Conservation (phyloP, 2,113 vertebrate genomes). For the Cygnus atratus region DNA sequence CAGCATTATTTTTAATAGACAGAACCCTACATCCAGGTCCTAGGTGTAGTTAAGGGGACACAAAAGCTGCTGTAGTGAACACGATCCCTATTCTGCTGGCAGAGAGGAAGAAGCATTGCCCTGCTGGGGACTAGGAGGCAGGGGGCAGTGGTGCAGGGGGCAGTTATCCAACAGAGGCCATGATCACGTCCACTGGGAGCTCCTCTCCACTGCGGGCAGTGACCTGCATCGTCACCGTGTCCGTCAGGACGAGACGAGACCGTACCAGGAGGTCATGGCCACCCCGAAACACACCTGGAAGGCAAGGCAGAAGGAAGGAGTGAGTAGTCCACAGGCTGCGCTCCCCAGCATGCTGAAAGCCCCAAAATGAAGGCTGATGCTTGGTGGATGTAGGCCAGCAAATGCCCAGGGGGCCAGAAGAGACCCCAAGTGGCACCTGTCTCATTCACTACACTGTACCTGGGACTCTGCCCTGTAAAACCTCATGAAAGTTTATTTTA, state of each 20-base stretch:
- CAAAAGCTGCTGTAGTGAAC: not conserved
- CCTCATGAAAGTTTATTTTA: not conserved
- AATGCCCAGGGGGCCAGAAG: not conserved
- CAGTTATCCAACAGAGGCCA: constrained; percentile 78
- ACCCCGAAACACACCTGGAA: constrained; percentile 81
- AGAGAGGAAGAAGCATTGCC: not conserved
- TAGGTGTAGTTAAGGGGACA: not conserved
- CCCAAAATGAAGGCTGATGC: not conserved
- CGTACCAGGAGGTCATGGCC: constrained; percentile 81
- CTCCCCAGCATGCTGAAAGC: not conserved
- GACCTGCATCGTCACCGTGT: constrained; percentile 84
- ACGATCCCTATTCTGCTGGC: not conserved
- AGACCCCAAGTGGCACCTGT: not conserved
- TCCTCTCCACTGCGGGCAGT: constrained; percentile 80
- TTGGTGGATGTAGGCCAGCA: not conserved
- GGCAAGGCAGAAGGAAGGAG: not conserved
- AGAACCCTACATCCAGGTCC: not conserved
- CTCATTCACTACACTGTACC: rapidly evolving
- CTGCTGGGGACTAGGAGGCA: not conserved
- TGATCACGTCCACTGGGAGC: constrained; percentile 78
- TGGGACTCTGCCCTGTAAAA: not conserved
- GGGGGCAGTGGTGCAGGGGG: not conserved
- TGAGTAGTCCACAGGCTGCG: not conserved
- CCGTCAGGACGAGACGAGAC: constrained; percentile 78
- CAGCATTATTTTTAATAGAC: not conserved